A percentile compares a stretch with the other conserved stretches of the same genome.
Conservation (phyloP, 2,888 invertebrate genomes). For the Darwinula stevensoni region DNA sequence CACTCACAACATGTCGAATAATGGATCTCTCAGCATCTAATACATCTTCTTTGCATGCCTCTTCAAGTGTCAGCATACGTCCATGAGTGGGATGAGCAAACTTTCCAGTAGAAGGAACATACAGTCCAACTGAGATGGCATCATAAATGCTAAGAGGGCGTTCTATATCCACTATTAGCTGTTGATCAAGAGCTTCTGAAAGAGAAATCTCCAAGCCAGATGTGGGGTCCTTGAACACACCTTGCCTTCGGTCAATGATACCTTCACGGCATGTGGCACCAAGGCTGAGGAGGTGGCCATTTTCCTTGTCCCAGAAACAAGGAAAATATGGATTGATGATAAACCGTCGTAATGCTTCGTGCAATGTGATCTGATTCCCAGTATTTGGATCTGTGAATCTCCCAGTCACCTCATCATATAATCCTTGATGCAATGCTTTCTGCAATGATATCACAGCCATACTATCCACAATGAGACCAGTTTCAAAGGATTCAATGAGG, state of each 20-base stretch:
- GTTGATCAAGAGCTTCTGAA: conserved; percentile 39
- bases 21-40: too few species aligned
- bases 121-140: conserved; percentile 43
- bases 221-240: too few species aligned
- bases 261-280: too few species aligned
- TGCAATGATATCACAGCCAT: conserved; percentile 51
- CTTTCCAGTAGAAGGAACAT: conserved; percentile 29
- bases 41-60: too few species aligned
- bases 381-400: conserved; percentile 52
- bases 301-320: too few species aligned
- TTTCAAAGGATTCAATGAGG: conserved; percentile 50
- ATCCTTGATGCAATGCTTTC: conserved; percentile 51
- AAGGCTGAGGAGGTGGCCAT: too few species aligned
- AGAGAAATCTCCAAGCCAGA: too few species aligned
- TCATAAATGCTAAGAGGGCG: conserved; percentile 53
- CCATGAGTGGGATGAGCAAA: conserved; percentile 33
- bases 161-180: conserved; percentile 32
- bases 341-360: conserved; percentile 34
- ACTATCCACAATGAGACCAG: conserved; percentile 43
- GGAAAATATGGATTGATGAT: too few species aligned
- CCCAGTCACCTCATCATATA: conserved; percentile 47
- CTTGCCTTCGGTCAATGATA: too few species aligned
- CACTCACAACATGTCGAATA: too few species aligned
- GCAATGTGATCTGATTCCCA: conserved; percentile 42
- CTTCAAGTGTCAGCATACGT: too few species aligned